Percentiles rank a stretch among this genome's conserved stretches.
These are phyloP conservation scores for Iselma pallidipennis DNA, from an alignment of 2,888 invertebrate genomes.

Conservation along the genomic window DNA sequence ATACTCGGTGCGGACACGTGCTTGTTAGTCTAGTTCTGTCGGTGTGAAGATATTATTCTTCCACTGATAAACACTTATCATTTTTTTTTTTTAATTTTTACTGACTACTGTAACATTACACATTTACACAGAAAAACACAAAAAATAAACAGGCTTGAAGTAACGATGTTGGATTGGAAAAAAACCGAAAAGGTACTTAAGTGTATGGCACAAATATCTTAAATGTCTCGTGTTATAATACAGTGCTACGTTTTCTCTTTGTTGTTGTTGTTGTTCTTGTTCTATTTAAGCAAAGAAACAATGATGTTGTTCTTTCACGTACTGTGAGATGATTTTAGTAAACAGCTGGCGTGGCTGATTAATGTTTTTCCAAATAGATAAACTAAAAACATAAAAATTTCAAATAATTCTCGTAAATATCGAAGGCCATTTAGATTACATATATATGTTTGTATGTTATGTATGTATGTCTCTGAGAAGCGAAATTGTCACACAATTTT, in stretches of 20 bases:
- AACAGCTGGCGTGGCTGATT: not conserved
- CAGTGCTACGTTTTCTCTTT: conserved; percentile 1
- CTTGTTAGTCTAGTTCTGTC: not conserved
- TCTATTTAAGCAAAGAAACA: not conserved
- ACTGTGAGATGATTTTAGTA: not conserved
- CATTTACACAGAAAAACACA: not conserved
- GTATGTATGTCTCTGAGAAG: no score
- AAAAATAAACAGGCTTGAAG: not conserved
- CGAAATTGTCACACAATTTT: not conserved
- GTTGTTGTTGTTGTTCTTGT: not conserved
- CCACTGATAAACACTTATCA: conserved; percentile 35
- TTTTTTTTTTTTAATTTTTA: no score
- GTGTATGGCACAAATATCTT: not conserved
- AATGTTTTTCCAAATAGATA: not conserved
- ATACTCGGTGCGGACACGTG: conserved; percentile 24
- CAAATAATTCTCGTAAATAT: not conserved
- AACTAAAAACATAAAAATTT: not conserved
- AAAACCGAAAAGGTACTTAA: no score
- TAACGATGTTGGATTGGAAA: not conserved
- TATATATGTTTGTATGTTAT: no score
- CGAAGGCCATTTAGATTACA: not conserved
- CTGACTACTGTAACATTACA: conserved; percentile 2
- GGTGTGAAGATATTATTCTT: conserved; percentile 14
- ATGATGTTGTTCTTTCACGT: not conserved
- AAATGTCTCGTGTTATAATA: not conserved